Conservation (phyloP, 2,888 invertebrate genomes). For the Petrolisthes manimaculis region DNA sequence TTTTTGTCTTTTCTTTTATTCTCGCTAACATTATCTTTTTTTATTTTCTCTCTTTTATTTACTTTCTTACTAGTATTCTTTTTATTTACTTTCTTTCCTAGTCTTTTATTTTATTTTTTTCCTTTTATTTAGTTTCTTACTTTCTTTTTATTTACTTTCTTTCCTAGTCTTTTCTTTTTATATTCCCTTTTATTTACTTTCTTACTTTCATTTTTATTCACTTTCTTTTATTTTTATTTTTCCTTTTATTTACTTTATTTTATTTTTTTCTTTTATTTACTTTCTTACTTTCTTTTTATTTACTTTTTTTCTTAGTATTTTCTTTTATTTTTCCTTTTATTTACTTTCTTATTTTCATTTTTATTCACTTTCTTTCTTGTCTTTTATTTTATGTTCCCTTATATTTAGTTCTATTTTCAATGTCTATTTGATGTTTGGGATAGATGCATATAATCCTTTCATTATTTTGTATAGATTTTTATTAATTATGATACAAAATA, state of each 20-base stretch:
- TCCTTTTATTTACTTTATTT: background rate
- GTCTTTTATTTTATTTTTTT: slow-evolving; percentile 1
- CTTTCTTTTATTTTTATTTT: background rate
- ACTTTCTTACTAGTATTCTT: slow-evolving; percentile 19
- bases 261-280: background rate
- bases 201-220: background rate
- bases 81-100: background rate
- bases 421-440: too few relatives aligned
- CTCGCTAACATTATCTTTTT: slow-evolving; percentile 7
- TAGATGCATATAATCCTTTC: too few relatives aligned
- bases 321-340: slow-evolving; percentile 18
- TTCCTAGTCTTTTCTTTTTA: background rate
- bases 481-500: too few relatives aligned
- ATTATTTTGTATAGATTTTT: too few relatives aligned
- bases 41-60: slow-evolving; percentile 19
- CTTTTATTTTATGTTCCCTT: too few relatives aligned
- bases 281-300: background rate
- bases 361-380: background rate
- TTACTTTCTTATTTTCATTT: slow-evolving; percentile 12
- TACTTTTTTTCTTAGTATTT: background rate
- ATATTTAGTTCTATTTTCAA: background rate
- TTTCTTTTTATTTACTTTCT: background rate
- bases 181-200: slow-evolving; percentile 23
- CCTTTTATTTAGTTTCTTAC: slow-evolving; percentile 21
- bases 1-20: background rate